Evolutionary conservation across 2,888 invertebrate genomes (phyloP).

Genomic region (Sabatieria punctata): DNA sequence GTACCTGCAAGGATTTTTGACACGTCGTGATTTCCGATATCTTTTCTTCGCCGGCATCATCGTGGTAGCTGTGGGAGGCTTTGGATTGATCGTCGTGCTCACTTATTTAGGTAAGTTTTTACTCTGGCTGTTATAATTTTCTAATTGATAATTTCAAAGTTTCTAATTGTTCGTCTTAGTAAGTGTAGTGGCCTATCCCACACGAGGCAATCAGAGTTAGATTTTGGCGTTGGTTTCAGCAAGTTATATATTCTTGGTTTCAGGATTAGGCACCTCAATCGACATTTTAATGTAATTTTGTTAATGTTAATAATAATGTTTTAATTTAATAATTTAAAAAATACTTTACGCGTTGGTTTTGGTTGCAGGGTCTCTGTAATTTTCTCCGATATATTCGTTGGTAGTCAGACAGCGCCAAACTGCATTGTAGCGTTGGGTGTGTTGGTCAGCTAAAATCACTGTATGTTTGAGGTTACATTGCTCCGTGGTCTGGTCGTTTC

Average conservation of each 20-base stretch:
- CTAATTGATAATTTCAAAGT: slow-evolving; percentile 4
- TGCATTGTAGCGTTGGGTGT: background rate
- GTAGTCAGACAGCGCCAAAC: too few relatives aligned
- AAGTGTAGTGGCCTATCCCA: too few relatives aligned
- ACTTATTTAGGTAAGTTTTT: slow-evolving; percentile 58
- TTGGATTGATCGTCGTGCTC: slow-evolving; percentile 63
- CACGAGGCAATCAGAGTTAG: too few relatives aligned
- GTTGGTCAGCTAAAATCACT: too few relatives aligned
- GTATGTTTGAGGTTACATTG: slow-evolving; percentile 60
- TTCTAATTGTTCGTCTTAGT: too few relatives aligned
- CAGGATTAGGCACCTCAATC: slow-evolving; percentile 1
- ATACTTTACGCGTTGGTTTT: too few relatives aligned
- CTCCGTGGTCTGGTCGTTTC: slow-evolving; percentile 91
- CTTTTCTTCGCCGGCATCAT: slow-evolving; percentile 55
- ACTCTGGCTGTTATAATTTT: slow-evolving; percentile 1
- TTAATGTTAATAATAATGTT: too few relatives aligned
- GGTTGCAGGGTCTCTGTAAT: too few relatives aligned
- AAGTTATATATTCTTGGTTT: too few relatives aligned
- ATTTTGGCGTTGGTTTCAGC: too few relatives aligned
- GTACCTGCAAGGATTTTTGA: slow-evolving; percentile 67
- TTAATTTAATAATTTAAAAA: too few relatives aligned
- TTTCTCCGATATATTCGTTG: background rate
- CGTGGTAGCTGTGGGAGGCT: slow-evolving; percentile 57
- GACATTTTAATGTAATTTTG: too few relatives aligned
- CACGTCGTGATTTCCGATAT: slow-evolving; percentile 72